phyloP scores from a whole-genome alignment of 2,888 invertebrate species.

The Cephus spinipes region DNA sequence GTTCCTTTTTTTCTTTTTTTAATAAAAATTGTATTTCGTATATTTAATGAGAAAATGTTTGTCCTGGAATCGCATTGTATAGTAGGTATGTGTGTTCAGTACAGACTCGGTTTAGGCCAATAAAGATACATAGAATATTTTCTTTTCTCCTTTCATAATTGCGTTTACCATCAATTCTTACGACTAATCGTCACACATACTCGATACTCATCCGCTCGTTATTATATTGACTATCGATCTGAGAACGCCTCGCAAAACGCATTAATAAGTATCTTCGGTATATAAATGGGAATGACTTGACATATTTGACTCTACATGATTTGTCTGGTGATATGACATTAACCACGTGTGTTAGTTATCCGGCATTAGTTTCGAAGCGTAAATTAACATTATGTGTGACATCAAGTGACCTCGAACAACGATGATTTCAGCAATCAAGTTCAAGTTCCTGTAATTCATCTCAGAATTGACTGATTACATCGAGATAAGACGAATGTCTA shows the following conservation, averaged over 20 bases:
- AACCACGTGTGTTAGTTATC: neutral
- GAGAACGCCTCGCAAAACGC: neutral
- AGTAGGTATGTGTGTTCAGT: constrained; percentile 27
- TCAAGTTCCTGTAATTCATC: neutral
- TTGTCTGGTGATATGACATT: neutral
- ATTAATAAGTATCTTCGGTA: neutral
- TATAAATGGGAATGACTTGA: neutral
- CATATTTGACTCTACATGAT: neutral
- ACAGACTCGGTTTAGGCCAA: constrained; percentile 46
- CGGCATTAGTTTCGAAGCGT: neutral
- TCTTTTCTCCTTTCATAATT: neutral
- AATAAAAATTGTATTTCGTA: constrained; percentile 47
- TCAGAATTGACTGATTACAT: neutral
- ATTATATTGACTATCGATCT: neutral
- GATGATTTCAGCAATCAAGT: neutral
- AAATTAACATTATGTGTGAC: neutral
- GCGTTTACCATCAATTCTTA: constrained; percentile 8
- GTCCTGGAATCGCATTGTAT: constrained; percentile 26
- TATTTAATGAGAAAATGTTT: constrained; percentile 34
- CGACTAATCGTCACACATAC: neutral
- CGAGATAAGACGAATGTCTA: neutral
- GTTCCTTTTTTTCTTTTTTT: constrained; percentile 22
- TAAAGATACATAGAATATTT: constrained; percentile 30
- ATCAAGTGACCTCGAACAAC: neutral
- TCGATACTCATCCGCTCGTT: neutral